Evolutionary conservation across 2,888 invertebrate species (phyloP).

Genomic region (Xanthorhoe designata): DNA sequence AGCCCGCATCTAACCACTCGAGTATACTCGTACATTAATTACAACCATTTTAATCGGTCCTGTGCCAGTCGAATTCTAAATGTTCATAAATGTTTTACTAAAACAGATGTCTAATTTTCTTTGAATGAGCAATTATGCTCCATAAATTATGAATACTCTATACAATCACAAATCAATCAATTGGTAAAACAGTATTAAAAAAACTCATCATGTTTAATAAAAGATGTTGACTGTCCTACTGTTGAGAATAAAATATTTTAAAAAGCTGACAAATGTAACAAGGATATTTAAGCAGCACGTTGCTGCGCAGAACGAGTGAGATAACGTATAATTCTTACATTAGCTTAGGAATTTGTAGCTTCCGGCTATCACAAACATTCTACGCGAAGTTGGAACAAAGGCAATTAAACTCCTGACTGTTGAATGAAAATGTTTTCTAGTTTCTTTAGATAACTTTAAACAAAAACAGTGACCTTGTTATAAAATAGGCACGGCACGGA

Average conservation of each 20-base stretch:
- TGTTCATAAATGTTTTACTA: too few species aligned
- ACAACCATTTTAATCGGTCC: too few species aligned
- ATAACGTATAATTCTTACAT: conserved; percentile 7
- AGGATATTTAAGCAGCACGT: conserved; percentile 4
- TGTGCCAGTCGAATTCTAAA: too few species aligned
- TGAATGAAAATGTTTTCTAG: background rate
- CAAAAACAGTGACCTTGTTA: conserved; percentile 29
- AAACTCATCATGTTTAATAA: too few species aligned
- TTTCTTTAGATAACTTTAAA: conserved; percentile 1
- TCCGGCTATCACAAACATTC: conserved; percentile 2
- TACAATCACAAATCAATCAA: too few species aligned
- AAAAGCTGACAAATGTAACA: conserved; percentile 3
- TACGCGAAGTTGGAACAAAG: conserved; percentile 8
- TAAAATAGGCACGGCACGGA: background rate
- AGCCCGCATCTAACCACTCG: too few species aligned
- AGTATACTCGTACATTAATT: too few species aligned
- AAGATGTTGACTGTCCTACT: background rate
- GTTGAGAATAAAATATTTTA: conserved; percentile 12
- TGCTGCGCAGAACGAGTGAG: conserved; percentile 2
- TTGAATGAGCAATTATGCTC: too few species aligned
- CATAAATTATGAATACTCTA: too few species aligned
- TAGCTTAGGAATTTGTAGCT: conserved; percentile 6
- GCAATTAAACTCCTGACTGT: conserved; percentile 6
- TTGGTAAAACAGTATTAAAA: too few species aligned
- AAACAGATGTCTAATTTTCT: too few species aligned